Evolutionary conservation across 1,140 invertebrate species (phyloP).

Genomic region (Eufriesea mexicana): DNA sequence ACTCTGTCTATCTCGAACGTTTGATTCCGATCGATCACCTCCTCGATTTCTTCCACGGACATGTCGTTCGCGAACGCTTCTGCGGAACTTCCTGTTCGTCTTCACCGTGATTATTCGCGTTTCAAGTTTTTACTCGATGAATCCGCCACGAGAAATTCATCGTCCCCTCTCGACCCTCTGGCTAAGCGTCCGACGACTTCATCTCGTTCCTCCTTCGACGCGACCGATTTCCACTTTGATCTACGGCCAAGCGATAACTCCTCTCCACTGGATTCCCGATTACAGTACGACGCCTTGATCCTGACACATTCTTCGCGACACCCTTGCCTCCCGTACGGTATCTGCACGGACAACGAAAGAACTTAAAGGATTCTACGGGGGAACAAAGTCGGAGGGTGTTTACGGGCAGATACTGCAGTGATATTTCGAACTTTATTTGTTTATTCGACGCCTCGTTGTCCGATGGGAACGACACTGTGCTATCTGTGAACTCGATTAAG

Average conservation of each 20-base stretch:
- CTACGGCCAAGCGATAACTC: not conserved
- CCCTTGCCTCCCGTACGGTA: not conserved
- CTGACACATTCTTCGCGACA: not conserved
- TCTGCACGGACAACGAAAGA: not conserved
- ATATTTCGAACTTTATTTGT: too few species aligned
- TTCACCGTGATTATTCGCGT: conserved; percentile 8
- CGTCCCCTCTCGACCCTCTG: not conserved
- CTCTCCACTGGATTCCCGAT: not conserved
- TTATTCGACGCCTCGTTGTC: not conserved
- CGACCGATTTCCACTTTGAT: not conserved
- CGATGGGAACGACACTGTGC: not conserved
- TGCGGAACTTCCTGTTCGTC: conserved; percentile 14
- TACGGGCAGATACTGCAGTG: not conserved
- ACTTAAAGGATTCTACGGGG: not conserved
- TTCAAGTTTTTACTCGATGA: conserved; percentile 27
- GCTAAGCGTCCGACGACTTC: conserved; percentile 38
- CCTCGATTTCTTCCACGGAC: conserved; percentile 29
- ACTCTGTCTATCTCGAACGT: conserved; percentile 30
- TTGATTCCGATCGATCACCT: conserved; percentile 43
- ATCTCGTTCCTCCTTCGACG: not conserved
- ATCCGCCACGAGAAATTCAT: conserved; percentile 41
- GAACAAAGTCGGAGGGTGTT: not conserved
- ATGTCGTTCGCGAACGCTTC: conserved; percentile 25
- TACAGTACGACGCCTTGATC: not conserved
- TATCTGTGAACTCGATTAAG: not conserved